Evolutionary conservation across 2,113 vertebrate species (phyloP).

Genomic region (Heterochromis multidens): DNA sequence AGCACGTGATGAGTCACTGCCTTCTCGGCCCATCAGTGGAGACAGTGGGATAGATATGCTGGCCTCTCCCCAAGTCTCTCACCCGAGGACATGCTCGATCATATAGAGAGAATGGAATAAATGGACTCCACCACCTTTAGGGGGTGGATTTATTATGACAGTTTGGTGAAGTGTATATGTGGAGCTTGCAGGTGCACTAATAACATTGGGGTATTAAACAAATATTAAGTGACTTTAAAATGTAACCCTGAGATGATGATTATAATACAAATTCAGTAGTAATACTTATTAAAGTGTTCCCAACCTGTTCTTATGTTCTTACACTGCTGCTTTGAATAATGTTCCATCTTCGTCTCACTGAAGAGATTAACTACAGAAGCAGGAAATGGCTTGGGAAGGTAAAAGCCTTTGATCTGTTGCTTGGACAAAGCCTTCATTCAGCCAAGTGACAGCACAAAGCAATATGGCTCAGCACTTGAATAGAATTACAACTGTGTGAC

Average conservation of each 20-base stretch:
- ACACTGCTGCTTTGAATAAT: background rate
- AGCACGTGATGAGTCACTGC: conserved; percentile 2
- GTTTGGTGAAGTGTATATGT: background rate
- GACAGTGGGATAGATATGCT: conserved; percentile 25
- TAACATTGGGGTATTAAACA: background rate
- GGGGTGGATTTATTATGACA: conserved; percentile 19
- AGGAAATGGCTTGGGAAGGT: conserved; percentile 13
- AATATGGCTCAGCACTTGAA: background rate
- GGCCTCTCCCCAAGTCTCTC: conserved; percentile 32
- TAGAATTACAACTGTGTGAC: background rate
- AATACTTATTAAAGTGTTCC: background rate
- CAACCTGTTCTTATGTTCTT: background rate
- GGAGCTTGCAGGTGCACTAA: background rate
- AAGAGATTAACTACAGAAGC: conserved; percentile 7
- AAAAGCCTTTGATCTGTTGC: conserved; percentile 8
- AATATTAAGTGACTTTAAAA: background rate
- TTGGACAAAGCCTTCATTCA: conserved; percentile 8
- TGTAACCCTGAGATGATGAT: background rate
- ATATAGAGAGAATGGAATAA: background rate
- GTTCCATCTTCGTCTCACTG: background rate
- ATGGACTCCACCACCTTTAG: conserved; percentile 15
- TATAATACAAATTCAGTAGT: background rate
- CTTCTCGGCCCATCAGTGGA: conserved; percentile 4
- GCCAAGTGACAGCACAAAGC: conserved; percentile 9
- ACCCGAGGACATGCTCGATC: conserved; percentile 30